Base-by-base conservation (phyloP, 2,113 vertebrate genomes). In the Nothocercus julius region DNA sequence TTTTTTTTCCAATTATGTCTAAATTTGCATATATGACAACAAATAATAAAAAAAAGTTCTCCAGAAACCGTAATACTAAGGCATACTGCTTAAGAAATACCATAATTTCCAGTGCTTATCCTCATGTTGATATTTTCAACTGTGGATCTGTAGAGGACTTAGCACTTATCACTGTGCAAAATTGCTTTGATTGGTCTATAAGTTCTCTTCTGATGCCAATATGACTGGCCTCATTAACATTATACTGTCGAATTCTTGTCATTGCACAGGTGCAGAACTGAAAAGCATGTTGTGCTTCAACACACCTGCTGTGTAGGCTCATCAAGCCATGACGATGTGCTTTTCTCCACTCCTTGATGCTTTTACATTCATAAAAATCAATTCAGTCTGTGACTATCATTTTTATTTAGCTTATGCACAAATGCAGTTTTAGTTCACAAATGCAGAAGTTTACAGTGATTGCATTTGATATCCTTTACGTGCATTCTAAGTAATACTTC, bases 191-290 rank as follows among this genome's bases (percentile, higher is more conserved):
- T 49, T 89, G 49, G 59, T 47, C 87, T 91, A 40, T 61, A 91
- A 77, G 27, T 70, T 79, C 42, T 28, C 40, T 68, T 89, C 17
- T 40, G 8, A 5, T 22, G 51, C 24, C 59, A n/a, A 12, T 49
- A 17, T 59, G 73, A 82, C 56, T 78, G 4, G 45, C n/a, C 63
- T 96, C 49, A 89, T 96, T 96, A 95, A 75, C 74, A 85, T 92
- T 86, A n/a, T 44, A 40, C 66, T 92, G 68, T 66, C n/a, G 58
- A 89, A 86, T 69, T 81, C 61, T 82, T 96, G 80, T 95, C 62
- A 44, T 63, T 40, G 66, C 38, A 82, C 61, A 94, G 25, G 28
- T 12, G 30, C 32, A 30, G 38, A 87, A 68, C 19, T 45, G 75
- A 96, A 83, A 54, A 70, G 51, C 66, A 49, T 40, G 2, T 2